phyloP scores from a whole-genome alignment of 23 tunicate genomes.

The Trididemnum miniatum region DNA sequence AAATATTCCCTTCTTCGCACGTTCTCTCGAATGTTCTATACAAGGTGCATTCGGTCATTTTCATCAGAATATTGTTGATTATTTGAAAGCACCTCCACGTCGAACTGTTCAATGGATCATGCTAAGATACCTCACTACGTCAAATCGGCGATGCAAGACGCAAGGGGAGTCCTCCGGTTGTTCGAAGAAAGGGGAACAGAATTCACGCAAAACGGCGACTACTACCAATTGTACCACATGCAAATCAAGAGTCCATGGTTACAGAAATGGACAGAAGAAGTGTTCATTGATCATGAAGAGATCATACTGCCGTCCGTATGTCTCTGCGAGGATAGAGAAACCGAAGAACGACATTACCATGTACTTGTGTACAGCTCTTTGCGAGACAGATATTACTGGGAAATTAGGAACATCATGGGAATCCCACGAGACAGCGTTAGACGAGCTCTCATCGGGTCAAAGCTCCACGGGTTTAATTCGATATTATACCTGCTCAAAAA shows the following conservation, averaged over 20 bases:
- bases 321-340: neutral
- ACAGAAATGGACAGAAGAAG: neutral
- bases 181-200: neutral
- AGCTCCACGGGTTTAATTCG: neutral
- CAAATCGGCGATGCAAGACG: neutral
- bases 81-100: neutral
- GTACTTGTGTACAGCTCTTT: neutral
- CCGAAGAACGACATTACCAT: neutral
- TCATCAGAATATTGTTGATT: neutral
- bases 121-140: neutral
- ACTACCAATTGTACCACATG: neutral
- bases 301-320: neutral
- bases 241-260: neutral
- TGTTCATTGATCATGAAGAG: neutral
- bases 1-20: neutral
- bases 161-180: neutral
- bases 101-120: neutral
- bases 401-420: neutral
- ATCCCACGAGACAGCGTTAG: neutral
- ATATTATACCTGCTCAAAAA: neutral
- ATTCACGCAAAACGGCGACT: neutral
- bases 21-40: neutral
- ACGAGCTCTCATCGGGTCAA: neutral
- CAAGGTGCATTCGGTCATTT: neutral
- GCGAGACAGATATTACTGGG: neutral